These are phyloP conservation scores for Riptortus pedestris DNA, from an alignment of 1,140 invertebrate genomes.

Conservation along the genomic window DNA sequence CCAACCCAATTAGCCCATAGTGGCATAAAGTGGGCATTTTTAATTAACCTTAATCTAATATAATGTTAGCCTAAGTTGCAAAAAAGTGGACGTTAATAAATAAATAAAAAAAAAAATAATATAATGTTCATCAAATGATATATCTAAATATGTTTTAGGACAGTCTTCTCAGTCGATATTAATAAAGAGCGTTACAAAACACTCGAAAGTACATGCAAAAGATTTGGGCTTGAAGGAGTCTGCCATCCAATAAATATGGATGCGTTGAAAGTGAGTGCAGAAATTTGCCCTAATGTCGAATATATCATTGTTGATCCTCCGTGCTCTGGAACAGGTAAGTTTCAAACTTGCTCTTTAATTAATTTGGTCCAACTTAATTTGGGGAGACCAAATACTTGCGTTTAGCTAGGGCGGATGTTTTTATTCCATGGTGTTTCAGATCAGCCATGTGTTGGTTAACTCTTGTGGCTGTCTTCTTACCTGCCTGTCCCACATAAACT, in stretches of 20 bases:
- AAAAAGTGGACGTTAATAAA: too few relatives aligned
- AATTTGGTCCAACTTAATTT: slow-evolving; percentile 18
- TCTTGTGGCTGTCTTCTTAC: too few relatives aligned
- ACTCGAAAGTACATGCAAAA: slow-evolving; percentile 50
- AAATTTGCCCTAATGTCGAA: slow-evolving; percentile 55
- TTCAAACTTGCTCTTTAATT: slow-evolving; percentile 26
- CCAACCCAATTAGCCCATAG: too few relatives aligned
- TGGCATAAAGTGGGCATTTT: too few relatives aligned
- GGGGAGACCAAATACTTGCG: slow-evolving; percentile 35
- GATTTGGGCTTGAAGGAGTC: slow-evolving; percentile 49
- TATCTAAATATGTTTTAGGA: slow-evolving; percentile 44
- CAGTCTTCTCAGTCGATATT: slow-evolving; percentile 66
- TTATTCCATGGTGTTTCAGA: too few relatives aligned
- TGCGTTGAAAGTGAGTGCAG: slow-evolving; percentile 52
- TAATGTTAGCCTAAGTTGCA: too few relatives aligned
- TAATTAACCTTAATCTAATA: too few relatives aligned
- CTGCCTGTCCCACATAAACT: too few relatives aligned
- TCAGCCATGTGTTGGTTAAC: too few relatives aligned
- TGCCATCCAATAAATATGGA: slow-evolving; percentile 57
- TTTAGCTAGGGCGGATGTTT: too few relatives aligned
- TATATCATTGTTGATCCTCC: slow-evolving; percentile 91
- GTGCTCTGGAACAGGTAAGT: slow-evolving; percentile 83
- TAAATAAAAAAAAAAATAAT: too few relatives aligned
- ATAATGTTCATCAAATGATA: too few relatives aligned
- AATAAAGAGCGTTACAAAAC: slow-evolving; percentile 50